Conservation (phyloP, 1,140 invertebrate genomes). For the Acromyrmex charruanus region DNA sequence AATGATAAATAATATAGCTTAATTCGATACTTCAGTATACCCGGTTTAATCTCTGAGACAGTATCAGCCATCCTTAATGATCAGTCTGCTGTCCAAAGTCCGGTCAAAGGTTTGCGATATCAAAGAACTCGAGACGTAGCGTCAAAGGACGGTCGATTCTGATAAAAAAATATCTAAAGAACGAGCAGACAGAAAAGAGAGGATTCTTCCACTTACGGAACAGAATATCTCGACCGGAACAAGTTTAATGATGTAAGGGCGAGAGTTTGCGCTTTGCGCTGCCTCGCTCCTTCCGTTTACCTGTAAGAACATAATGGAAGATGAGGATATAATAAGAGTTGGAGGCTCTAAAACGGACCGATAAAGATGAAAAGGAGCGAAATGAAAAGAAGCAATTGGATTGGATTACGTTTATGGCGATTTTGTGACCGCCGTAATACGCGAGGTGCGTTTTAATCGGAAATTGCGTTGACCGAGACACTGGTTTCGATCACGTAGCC, state of each 20-base stretch:
- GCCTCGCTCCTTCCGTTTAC: not conserved
- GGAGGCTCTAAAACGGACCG: not conserved
- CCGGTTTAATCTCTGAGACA: constrained; percentile 2
- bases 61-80: constrained; percentile 15
- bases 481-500: constrained; percentile 33
- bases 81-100: constrained; percentile 2
- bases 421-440: not conserved
- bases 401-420: not conserved
- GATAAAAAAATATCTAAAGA: constrained; percentile 26
- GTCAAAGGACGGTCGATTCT: constrained; percentile 14
- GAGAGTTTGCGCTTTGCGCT: constrained; percentile 26
- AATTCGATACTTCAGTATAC: not conserved
- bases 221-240: constrained; percentile 15
- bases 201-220: constrained; percentile 42
- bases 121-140: constrained; percentile 10
- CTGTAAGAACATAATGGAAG: not conserved
- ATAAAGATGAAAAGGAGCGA: not conserved
- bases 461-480: constrained; percentile 19
- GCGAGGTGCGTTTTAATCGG: constrained; percentile 20
- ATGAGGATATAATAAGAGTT: not conserved
- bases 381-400: not conserved
- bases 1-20: constrained; percentile 8
- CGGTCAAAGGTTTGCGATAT: constrained; percentile 25
- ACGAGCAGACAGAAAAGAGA: not conserved
- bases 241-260: constrained; percentile 39